Conservation (phyloP, 1,140 invertebrate genomes). For the Meteorus sp. region DNA sequence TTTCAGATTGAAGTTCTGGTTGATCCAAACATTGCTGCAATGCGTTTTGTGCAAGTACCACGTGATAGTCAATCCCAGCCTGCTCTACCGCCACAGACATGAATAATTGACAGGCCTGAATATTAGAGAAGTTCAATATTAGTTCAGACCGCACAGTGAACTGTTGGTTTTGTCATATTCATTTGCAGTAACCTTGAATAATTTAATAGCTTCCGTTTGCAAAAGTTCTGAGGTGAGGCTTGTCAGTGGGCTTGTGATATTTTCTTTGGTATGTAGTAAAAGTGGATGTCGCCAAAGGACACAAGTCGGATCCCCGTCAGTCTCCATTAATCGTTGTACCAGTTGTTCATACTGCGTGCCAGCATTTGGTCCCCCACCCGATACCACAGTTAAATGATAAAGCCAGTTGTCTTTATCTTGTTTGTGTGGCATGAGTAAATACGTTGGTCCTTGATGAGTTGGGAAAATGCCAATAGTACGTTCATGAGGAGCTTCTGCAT, state of each 20-base stretch:
- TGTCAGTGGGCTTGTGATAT: slow-evolving; percentile 80
- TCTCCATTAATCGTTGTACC: slow-evolving; percentile 93
- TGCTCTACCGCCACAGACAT: slow-evolving; percentile 93
- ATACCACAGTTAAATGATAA: slow-evolving; percentile 92
- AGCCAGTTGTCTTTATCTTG: slow-evolving; percentile 92
- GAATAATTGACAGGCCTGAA: slow-evolving; percentile 88
- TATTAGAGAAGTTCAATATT: slow-evolving; percentile 27
- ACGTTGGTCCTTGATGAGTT: slow-evolving; percentile 87
- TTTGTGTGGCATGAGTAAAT: slow-evolving; percentile 86
- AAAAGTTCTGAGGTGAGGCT: slow-evolving; percentile 82
- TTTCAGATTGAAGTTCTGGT: slow-evolving; percentile 87
- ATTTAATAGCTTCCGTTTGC: slow-evolving; percentile 88
- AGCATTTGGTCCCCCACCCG: slow-evolving; percentile 84
- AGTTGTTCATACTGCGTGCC: slow-evolving; percentile 95
- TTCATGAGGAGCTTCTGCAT: slow-evolving; percentile 70
- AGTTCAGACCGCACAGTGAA: slow-evolving; percentile 11
- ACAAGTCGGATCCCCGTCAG: slow-evolving; percentile 90
- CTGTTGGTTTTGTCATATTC: too few relatives aligned
- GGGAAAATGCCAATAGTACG: slow-evolving; percentile 93
- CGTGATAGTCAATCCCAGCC: slow-evolving; percentile 94
- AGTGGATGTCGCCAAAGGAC: slow-evolving; percentile 93
- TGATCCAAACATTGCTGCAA: slow-evolving; percentile 87
- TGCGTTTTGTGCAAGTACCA: slow-evolving; percentile 91
- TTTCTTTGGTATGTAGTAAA: slow-evolving; percentile 88
- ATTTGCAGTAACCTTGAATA: slow-evolving; percentile 80